A percentile compares a stretch with the other conserved stretches of the same genome.
phyloP scores from a whole-genome alignment of 2,797 vertebrate genomes.

The Periophthalmus magnuspinnatus region DNA sequence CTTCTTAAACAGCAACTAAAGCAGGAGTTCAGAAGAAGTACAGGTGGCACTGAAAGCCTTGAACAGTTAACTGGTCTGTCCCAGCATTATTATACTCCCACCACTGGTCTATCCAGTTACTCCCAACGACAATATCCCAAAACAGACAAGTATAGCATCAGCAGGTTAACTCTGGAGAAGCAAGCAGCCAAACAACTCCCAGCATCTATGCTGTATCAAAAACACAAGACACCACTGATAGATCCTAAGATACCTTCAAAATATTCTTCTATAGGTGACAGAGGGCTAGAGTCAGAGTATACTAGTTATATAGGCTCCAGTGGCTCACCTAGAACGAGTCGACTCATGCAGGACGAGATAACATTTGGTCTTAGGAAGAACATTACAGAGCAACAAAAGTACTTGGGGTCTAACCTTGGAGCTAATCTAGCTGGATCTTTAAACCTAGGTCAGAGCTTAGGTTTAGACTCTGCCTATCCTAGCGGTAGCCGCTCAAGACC shows the following conservation, averaged over 20 bases:
- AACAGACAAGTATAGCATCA: constrained; percentile 96
- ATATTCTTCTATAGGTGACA: constrained; percentile 93
- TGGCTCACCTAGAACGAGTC: constrained; percentile 88
- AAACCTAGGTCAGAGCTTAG: constrained; percentile 84
- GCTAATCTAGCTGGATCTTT: constrained; percentile 88
- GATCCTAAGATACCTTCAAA: constrained; percentile 92
- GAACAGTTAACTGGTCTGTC: constrained; percentile 92
- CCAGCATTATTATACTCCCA: constrained; percentile 91
- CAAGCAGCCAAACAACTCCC: constrained; percentile 97
- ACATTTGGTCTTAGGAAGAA: constrained; percentile 97
- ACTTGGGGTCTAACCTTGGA: constrained; percentile 86
- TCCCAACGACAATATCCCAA: constrained; percentile 93
- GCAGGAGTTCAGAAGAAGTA: constrained; percentile 96
- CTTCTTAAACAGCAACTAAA: constrained; percentile 98
- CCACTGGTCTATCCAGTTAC: constrained; percentile 72
- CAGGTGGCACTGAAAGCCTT: constrained; percentile 83
- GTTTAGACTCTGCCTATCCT: constrained; percentile 84
- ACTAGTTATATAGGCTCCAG: constrained; percentile 87
- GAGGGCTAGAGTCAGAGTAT: constrained; percentile 92
- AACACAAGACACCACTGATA: constrained; percentile 90
- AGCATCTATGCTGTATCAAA: constrained; percentile 93
- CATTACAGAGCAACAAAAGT: constrained; percentile 97
- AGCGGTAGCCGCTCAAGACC: constrained; percentile 95
- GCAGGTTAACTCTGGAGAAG: constrained; percentile 95
- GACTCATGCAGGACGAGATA: constrained; percentile 94